Evolutionary conservation across 2,888 invertebrate species (phyloP), one percentile per base, ranked within the genome.

Genomic region (Tenthredo amoena): DNA sequence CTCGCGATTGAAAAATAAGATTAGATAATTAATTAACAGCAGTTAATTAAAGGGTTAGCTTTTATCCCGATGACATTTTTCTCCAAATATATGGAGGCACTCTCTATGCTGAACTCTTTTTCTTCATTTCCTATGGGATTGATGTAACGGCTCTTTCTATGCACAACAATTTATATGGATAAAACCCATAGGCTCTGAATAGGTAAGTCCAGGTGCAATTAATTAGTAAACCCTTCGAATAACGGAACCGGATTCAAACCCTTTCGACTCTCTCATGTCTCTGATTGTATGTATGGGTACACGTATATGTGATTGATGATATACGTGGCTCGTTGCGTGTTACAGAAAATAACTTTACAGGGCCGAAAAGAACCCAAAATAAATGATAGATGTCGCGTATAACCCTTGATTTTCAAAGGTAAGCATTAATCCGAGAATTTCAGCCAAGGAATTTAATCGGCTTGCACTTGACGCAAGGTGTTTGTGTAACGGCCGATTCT

Each of bases 361-460:
- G n/a, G 18, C 58, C 34, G 6, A 18, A 62, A 21, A n/a, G 81
- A 81, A 58, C 58, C 81, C 21, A 40, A 81, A 62, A 81, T 62
- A 81, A 81, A 81, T 81, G 81, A 81, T 81, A 81, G 87, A 87
- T 86, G 86, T 86, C 34, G 72, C 85, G 47, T 82, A 65, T 76
- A 89, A 88, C 88, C 89, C 87, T 85, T 89, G 89, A 89, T 89
- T 89, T 90, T 85, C 87, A 82, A 82, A 86, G 88, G 77, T 86
- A 83, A 76, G 85, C 84, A 89, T 88, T 88, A 88, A 85, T 87
- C 87, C 47, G 31, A 84, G 88, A 88, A 89, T 89, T 82, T 88
- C 85, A 74, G 77, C 85, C 37, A 21, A 12, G 85, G 72, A 81
- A 71, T 83, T 83, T 85, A 85, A 85, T 85, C 85, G 84, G n/a